phyloP scores from a whole-genome alignment of 2,113 vertebrate genomes.

The Macrotus californicus region DNA sequence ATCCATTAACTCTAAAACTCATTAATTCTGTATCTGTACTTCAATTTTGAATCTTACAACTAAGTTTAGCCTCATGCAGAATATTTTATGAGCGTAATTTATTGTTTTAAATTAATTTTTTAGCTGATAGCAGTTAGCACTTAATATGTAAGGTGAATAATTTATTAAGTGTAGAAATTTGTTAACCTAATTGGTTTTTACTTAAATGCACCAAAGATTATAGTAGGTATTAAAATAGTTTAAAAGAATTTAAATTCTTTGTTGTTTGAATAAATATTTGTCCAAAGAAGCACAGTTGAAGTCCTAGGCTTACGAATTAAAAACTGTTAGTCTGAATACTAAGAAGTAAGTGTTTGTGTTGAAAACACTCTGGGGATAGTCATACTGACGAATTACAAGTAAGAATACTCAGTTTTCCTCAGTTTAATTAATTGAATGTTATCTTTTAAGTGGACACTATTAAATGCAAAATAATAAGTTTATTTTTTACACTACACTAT shows the following conservation, averaged over 20 bases:
- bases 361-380: slow-evolving; percentile 78
- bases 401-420: slow-evolving; percentile 65
- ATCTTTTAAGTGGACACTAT: slow-evolving; percentile 77
- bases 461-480: slow-evolving; percentile 68
- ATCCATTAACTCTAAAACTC: slow-evolving; percentile 39
- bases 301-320: slow-evolving; percentile 73
- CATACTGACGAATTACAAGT: slow-evolving; percentile 67
- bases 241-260: slow-evolving; percentile 69
- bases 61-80: slow-evolving; percentile 60
- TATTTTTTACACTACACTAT: slow-evolving; percentile 67
- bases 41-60: slow-evolving; percentile 48
- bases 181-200: slow-evolving; percentile 73
- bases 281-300: slow-evolving; percentile 84
- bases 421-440: slow-evolving; percentile 73
- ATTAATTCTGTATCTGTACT: slow-evolving; percentile 45
- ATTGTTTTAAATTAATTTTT: slow-evolving; percentile 72
- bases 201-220: slow-evolving; percentile 82
- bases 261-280: slow-evolving; percentile 78
- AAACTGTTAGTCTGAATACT: slow-evolving; percentile 72
- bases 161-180: slow-evolving; percentile 73
- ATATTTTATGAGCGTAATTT: slow-evolving; percentile 67
- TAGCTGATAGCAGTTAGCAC: slow-evolving; percentile 64
- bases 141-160: slow-evolving; percentile 72
- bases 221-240: slow-evolving; percentile 78
- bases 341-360: slow-evolving; percentile 72